Base-by-base conservation (phyloP, 2,888 invertebrate genomes). In the Stenurella melanura region DNA sequence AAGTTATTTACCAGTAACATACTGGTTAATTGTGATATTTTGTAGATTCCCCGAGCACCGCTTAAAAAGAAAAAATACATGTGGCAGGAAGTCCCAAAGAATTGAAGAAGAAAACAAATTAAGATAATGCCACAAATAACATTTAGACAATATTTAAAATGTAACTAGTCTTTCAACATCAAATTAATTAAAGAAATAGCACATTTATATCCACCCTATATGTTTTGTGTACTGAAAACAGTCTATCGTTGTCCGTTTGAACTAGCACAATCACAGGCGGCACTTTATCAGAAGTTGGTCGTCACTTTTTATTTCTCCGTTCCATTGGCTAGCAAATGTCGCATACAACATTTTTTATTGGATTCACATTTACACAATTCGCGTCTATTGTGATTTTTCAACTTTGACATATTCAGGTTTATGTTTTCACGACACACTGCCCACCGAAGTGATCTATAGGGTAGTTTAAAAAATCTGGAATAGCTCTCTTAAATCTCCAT, bases 291-390 rank as follows among this genome's bases (percentile, higher is more conserved):
- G 72, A 17, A 72, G 72, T 78, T 63, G 50, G 19, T 78, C 74
- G 56, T 76, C 69, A 38, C 71, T 77, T 72, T 78, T 76, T 71
- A 71, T 73, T 67, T 61, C 71, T 66, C 68, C 69, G 66, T 76
- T 76, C 68, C 74, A 74, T 72, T 80, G 78, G 74, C 54, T 72
- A 72, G 78, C 76, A 78, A 80, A 80, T 76, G 78, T 80, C 74
- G 78, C 80, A 64, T 72, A 60, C 72, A 61, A 74, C 54, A 68
- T 74, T 76, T 78, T 79, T 80, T 76, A 77, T 74, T 63, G 76
- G 70, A 71, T 60, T 72, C 75, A 56, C 71, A 73, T 79, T 76
- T 54, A 74, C 75, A 64, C 77, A 66, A 58, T 42, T 74, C 72
- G 68, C 68, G 77, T 74, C 73, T 73, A 72, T 74, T 72, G 76